Evolutionary conservation across 2,888 invertebrate species (phyloP).

Genomic region (Archips xylosteana): DNA sequence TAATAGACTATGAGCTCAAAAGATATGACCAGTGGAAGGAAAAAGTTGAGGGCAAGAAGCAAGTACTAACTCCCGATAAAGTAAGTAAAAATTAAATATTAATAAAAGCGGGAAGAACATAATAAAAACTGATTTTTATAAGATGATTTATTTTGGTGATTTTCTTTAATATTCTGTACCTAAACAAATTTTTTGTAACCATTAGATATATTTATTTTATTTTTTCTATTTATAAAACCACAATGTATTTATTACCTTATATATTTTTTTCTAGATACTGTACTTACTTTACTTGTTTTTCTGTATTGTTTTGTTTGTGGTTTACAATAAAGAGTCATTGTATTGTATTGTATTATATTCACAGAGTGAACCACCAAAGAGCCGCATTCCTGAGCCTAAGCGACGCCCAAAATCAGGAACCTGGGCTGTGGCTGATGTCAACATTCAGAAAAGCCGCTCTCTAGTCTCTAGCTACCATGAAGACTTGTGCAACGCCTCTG

Average conservation of each 20-base stretch:
- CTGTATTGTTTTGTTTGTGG: too few relatives aligned
- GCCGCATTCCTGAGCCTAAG: conserved; percentile 90
- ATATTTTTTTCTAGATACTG: too few relatives aligned
- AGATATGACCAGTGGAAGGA: conserved; percentile 97
- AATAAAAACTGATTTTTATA: too few relatives aligned
- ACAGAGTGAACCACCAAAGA: conserved; percentile 88
- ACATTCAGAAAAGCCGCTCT: conserved; percentile 84
- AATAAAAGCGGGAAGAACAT: neutral
- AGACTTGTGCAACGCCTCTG: conserved; percentile 83
- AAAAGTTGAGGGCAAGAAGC: conserved; percentile 82
- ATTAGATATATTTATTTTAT: neutral
- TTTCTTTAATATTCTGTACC: neutral
- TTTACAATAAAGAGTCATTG: too few relatives aligned
- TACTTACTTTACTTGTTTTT: too few relatives aligned
- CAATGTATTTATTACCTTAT: too few relatives aligned
- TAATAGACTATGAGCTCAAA: conserved; percentile 97
- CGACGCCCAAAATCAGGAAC: conserved; percentile 91
- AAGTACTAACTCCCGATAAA: conserved; percentile 76
- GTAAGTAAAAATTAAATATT: conserved; percentile 51
- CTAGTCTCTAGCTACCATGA: conserved; percentile 90
- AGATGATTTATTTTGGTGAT: neutral
- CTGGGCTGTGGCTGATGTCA: conserved; percentile 86
- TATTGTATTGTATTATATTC: conserved; percentile 25
- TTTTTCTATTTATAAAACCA: neutral
- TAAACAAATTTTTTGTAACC: neutral